Conservation (phyloP, 2,113 vertebrate genomes). For the Anguilla japonica region DNA sequence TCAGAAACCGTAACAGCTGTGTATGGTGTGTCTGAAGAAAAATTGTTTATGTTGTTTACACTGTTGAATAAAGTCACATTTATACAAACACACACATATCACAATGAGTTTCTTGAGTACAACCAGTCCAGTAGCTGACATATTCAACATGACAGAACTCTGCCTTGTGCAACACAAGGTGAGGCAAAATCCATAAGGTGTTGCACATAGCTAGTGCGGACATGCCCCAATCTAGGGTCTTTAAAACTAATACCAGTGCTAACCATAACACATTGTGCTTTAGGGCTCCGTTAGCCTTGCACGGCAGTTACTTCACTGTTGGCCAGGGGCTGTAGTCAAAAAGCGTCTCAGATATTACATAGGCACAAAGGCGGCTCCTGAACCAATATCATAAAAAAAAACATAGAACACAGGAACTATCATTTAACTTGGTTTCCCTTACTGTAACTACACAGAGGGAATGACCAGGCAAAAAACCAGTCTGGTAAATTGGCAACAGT, state of each 20-base stretch:
- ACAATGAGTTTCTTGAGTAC: neutral
- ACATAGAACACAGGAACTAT: neutral
- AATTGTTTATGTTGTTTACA: neutral
- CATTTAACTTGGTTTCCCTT: neutral
- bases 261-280: conserved; percentile 19
- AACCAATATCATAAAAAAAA: neutral
- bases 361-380: neutral
- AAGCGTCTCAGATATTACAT: neutral
- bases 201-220: neutral
- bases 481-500: neutral
- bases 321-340: neutral
- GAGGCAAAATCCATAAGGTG: neutral
- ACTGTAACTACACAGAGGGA: neutral
- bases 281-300: neutral
- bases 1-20: neutral
- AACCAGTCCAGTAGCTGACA: neutral
- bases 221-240: conserved; percentile 27
- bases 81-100: neutral
- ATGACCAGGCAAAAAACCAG: neutral
- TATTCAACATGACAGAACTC: neutral
- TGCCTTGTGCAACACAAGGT: neutral
- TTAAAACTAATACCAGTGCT: conserved; percentile 40
- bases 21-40: neutral
- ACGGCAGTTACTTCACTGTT: neutral
- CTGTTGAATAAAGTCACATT: conserved; percentile 11